These are phyloP conservation scores for Ptychobarbus kaznakovi DNA, from an alignment of 2,797 vertebrate species.

Conservation along the genomic window DNA sequence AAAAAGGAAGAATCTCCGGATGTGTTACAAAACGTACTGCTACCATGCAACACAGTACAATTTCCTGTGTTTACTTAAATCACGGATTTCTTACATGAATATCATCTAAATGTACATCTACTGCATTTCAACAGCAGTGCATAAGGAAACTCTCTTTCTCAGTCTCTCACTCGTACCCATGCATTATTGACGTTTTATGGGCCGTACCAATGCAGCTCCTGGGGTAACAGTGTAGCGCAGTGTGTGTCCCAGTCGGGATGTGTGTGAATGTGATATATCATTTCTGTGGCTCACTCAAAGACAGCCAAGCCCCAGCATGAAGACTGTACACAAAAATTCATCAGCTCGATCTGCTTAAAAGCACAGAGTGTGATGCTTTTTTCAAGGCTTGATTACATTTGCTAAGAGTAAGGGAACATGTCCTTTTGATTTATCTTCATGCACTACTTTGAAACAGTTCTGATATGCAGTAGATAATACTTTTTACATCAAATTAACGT, in stretches of 20 bases:
- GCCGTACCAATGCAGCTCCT: background rate
- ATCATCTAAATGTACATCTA: background rate
- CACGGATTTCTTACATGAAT: background rate
- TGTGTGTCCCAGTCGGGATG: conserved; percentile 53
- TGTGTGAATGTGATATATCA: conserved; percentile 68
- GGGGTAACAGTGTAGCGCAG: background rate
- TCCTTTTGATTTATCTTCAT: conserved; percentile 38
- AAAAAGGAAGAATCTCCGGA: background rate
- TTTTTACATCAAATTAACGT: background rate
- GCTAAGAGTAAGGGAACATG: conserved; percentile 53
- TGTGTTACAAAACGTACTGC: background rate
- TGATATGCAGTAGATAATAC: background rate
- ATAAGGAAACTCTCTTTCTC: background rate
- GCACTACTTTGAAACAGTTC: conserved; percentile 27
- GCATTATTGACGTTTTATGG: background rate
- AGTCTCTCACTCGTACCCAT: background rate
- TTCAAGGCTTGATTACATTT: conserved; percentile 54
- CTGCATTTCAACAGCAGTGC: background rate
- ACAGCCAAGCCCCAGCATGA: conserved; percentile 52
- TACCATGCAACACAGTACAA: background rate
- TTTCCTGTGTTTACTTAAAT: background rate
- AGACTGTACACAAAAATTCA: conserved; percentile 66
- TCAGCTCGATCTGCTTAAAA: conserved; percentile 42
- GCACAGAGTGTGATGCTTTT: conserved; percentile 44
- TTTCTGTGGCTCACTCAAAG: conserved; percentile 62